Evolutionary conservation across 2,797 vertebrate genomes (phyloP), one percentile per base, ranked within the genome.

Genomic region (Sebastes oblongus): DNA sequence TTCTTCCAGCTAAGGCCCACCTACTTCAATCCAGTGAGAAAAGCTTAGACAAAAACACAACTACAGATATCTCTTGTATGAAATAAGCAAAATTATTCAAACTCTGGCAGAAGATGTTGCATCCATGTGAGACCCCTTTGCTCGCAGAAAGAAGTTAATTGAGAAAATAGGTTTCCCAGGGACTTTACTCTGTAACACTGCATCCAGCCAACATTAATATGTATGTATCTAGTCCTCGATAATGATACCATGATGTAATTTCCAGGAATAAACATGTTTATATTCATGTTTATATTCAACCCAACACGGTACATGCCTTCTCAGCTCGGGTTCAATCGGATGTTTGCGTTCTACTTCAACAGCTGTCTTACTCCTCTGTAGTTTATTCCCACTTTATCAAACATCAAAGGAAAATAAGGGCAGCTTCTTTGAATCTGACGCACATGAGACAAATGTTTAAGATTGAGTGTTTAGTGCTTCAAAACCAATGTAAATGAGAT

Each of bases 341-440:
- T 64, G 29, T 58, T 69, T 59, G 13, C 18, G 6, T 42, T 39
- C 50, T 16, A 6, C 22, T 70, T 24, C 10, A 66, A 29, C 72
- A 50, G 32, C 55, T 32, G 55, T 32, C 2, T 7, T 18, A 14
- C 20, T 75, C 18, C 16, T 75, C 20, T 50, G 2, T 16, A 18
- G 25, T 32, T 36, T 36, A 67, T 29, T 14, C n/a, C 7, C 30
- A 65, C 16, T 54, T 70, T 10, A 67, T 77, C 20, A 60, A 76
- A 64, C 70, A 80, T 81, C 58, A 81, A 79, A 85, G 70, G 20
- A 62, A 66, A 76, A 65, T 29, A 50, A 65, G 3, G 16, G 36
- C 20, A 12, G 20, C 13, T 25, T 58, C 14, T 81, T 61, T 58
- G 12, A 69, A 82, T 54, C 60, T 16, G 60, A 75, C 80, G 66